phyloP scores from a whole-genome alignment of 2,113 vertebrate species.

The Microtus oregoni region DNA sequence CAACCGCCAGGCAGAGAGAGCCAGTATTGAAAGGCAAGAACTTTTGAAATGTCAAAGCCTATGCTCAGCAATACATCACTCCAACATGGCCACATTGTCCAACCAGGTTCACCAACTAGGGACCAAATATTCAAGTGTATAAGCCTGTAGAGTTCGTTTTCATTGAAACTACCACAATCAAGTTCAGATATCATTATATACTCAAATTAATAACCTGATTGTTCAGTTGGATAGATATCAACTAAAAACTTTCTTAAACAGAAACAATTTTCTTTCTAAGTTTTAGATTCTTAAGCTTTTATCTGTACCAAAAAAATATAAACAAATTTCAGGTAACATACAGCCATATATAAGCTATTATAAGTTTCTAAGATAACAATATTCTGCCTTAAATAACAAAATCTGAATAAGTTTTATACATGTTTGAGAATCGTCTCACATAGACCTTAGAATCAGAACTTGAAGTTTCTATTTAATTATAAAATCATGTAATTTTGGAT shows the following conservation, averaged over 20 bases:
- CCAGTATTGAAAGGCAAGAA: not conserved
- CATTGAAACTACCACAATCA: not conserved
- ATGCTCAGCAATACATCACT: not conserved
- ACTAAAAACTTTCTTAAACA: not conserved
- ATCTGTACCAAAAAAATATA: not conserved
- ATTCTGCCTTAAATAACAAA: not conserved
- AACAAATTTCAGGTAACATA: not conserved
- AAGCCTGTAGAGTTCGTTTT: not conserved
- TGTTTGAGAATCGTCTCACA: not conserved
- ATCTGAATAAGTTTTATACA: not conserved
- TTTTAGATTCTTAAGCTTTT: not conserved
- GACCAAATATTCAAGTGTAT: not conserved
- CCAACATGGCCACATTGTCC: not conserved
- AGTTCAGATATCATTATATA: not conserved
- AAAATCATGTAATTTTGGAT: not conserved
- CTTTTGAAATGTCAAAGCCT: not conserved
- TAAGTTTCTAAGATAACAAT: not conserved
- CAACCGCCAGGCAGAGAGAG: not conserved
- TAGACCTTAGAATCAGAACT: not conserved
- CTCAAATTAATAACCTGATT: not conserved
- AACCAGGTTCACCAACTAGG: too few relatives aligned
- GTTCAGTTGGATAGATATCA: not conserved
- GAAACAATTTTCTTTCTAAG: not conserved
- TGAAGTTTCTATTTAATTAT: not conserved
- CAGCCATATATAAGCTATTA: not conserved